These are phyloP conservation scores for Engraulis encrasicolus DNA, from an alignment of 2,113 vertebrate genomes.

Conservation along the genomic window DNA sequence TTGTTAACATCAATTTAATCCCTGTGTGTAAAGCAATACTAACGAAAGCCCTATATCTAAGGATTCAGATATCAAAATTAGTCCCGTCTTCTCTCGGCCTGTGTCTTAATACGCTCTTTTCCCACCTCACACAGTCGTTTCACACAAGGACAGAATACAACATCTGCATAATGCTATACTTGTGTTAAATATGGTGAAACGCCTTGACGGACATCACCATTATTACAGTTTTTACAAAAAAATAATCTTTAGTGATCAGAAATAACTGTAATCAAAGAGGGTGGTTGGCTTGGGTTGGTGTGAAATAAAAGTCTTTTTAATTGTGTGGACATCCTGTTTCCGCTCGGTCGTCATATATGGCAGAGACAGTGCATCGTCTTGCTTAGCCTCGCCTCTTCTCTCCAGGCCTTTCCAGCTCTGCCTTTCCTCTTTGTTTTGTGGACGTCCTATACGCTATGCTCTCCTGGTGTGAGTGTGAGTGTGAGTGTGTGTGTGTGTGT, in stretches of 20 bases:
- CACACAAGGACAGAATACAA: constrained; percentile 53
- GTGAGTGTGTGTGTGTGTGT: too few species aligned
- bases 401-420: constrained; percentile 55
- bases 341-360: constrained; percentile 63
- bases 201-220: constrained; percentile 72
- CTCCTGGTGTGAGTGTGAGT: too few species aligned
- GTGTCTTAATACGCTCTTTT: background rate
- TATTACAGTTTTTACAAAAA: too few species aligned
- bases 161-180: constrained; percentile 71
- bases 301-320: constrained; percentile 59
- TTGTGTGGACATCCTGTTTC: constrained; percentile 67
- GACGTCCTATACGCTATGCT: constrained; percentile 53
- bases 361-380: constrained; percentile 55
- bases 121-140: background rate
- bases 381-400: too few species aligned
- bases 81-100: background rate
- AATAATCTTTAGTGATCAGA: too few species aligned
- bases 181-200: constrained; percentile 72
- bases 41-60: background rate
- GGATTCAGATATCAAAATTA: background rate
- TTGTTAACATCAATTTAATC: background rate
- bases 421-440: constrained; percentile 49
- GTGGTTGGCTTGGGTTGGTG: too few species aligned
- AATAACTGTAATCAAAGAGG: constrained; percentile 74
- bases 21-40: background rate